Percentiles rank a stretch among this genome's conserved stretches.
phyloP scores from a whole-genome alignment of 2,888 invertebrate genomes.

The Hydropsyche betteni region DNA sequence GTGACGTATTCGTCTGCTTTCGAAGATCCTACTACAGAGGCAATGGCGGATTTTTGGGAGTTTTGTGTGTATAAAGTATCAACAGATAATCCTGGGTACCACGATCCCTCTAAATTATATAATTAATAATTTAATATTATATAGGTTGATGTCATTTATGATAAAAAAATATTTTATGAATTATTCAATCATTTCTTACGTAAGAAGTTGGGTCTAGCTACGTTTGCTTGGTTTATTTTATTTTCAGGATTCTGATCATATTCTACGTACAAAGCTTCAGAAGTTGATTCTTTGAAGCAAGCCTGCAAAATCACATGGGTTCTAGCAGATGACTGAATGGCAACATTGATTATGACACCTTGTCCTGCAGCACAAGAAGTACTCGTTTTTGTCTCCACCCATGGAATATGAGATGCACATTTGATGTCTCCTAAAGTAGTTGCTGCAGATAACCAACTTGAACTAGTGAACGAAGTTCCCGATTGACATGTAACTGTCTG shows the following conservation, averaged over 20 bases:
- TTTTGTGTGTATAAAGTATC: conserved; percentile 44
- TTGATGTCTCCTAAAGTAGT: conserved; percentile 34
- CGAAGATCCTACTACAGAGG: conserved; percentile 39
- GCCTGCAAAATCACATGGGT: conserved; percentile 25
- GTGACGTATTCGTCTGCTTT: conserved; percentile 61
- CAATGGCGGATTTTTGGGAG: conserved; percentile 42
- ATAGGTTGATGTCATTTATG: background rate
- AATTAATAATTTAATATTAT: background rate
- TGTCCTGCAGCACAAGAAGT: conserved; percentile 50
- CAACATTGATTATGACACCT: conserved; percentile 49
- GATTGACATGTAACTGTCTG: conserved; percentile 41
- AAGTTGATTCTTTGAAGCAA: conserved; percentile 42
- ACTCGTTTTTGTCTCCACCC: conserved; percentile 11
- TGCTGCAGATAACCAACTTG: conserved; percentile 40
- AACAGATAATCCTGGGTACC: conserved; percentile 45
- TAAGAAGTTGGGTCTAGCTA: conserved; percentile 41
- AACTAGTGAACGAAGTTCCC: conserved; percentile 35
- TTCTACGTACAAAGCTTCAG: conserved; percentile 43
- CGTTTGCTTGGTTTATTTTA: conserved; percentile 35
- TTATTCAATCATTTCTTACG: conserved; percentile 30
- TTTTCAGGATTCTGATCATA: conserved; percentile 45
- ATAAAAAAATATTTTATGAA: background rate
- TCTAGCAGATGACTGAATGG: conserved; percentile 22
- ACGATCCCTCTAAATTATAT: conserved; percentile 40
- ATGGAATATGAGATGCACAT: conserved; percentile 35